Evolutionary conservation across 1,140 invertebrate species (phyloP).

Genomic region (Saxidomus purpurata): DNA sequence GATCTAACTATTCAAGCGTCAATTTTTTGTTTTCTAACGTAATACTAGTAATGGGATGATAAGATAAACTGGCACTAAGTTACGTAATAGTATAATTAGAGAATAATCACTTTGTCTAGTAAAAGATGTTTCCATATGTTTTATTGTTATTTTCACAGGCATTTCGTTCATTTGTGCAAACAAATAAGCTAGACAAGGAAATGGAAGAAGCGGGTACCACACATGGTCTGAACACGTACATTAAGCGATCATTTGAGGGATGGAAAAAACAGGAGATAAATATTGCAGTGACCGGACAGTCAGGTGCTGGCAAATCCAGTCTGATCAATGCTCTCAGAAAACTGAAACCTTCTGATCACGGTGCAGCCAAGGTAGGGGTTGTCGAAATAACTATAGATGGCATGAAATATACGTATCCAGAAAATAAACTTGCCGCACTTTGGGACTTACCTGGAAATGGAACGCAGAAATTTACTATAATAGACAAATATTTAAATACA

Average conservation of each 20-base stretch:
- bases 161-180: not conserved
- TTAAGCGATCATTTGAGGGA: not conserved
- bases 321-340: not conserved
- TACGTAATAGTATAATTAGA: too few relatives aligned
- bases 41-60: too few relatives aligned
- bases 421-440: not conserved
- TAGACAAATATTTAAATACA: not conserved
- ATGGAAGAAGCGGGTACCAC: not conserved
- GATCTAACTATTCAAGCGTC: too few relatives aligned
- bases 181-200: not conserved
- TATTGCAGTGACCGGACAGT: not conserved
- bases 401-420: not conserved
- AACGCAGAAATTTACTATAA: not conserved
- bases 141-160: not conserved
- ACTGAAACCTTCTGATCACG: not conserved
- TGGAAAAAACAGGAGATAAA: not conserved
- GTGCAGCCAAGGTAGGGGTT: not conserved
- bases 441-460: not conserved
- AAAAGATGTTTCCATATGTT: too few relatives aligned
- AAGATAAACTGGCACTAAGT: too few relatives aligned
- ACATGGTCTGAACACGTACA: not conserved
- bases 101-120: too few relatives aligned
- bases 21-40: too few relatives aligned
- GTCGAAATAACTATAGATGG: not conserved
- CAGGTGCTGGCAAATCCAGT: not conserved